Conservation (phyloP, 2,888 invertebrate genomes). For the Shargacucullia verbasci region DNA sequence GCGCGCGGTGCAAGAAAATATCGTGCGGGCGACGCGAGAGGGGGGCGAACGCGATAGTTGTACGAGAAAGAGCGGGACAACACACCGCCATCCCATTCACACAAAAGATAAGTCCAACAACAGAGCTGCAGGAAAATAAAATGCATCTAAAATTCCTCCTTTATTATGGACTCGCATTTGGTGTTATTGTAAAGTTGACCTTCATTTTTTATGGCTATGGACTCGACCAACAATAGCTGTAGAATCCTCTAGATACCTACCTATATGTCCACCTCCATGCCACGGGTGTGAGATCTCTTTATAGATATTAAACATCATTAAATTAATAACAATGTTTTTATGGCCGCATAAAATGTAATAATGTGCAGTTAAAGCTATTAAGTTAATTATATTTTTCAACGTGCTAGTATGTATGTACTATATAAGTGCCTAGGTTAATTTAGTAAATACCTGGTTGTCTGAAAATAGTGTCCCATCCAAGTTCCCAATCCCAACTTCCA, state of each 20-base stretch:
- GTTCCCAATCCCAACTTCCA: too few species aligned
- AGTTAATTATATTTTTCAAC: not conserved
- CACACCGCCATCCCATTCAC: conserved; percentile 54
- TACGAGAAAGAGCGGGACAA: conserved; percentile 61
- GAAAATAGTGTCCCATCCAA: too few species aligned
- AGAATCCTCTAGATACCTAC: conserved; percentile 35
- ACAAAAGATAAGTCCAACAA: conserved; percentile 72
- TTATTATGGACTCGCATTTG: conserved; percentile 68
- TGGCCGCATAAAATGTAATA: conserved; percentile 22
- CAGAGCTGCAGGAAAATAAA: conserved; percentile 78
- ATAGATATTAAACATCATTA: conserved; percentile 43
- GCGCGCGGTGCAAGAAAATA: conserved; percentile 77
- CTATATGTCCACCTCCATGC: conserved; percentile 6
- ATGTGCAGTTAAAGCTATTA: conserved; percentile 2
- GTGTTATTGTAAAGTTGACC: conserved; percentile 71
- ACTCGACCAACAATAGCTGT: conserved; percentile 29
- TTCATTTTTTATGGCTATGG: conserved; percentile 59
- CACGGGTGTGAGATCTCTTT: conserved; percentile 26
- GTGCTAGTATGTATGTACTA: too few species aligned
- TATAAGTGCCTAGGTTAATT: too few species aligned
- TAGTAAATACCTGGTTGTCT: too few species aligned
- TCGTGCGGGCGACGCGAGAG: conserved; percentile 68
- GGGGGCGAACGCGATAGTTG: conserved; percentile 52
- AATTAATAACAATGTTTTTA: conserved; percentile 41
- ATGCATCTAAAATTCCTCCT: conserved; percentile 79